Conservation (phyloP, 1,140 invertebrate species). For the Metopolophium dirhodum region DNA sequence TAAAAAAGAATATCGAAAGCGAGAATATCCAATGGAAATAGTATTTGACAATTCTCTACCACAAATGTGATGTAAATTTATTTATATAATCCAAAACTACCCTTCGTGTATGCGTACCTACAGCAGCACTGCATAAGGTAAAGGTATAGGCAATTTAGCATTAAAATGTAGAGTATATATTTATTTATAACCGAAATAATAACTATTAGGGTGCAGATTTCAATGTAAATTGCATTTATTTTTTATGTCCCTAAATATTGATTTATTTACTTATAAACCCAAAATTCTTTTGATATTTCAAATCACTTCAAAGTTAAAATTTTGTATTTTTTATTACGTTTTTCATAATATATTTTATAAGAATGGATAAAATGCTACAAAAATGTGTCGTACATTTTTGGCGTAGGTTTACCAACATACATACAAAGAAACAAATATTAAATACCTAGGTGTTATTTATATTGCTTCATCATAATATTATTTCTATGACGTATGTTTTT, state of each 20-base stretch:
- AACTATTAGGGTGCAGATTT: not conserved
- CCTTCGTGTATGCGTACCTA: not conserved
- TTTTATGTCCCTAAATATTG: not conserved
- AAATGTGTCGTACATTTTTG: too few relatives aligned
- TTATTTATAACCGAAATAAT: not conserved
- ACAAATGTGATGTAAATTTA: conserved; percentile 18
- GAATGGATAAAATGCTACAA: too few relatives aligned
- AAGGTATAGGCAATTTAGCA: not conserved
- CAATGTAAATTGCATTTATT: not conserved
- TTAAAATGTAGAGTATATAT: not conserved
- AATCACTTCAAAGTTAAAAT: not conserved
- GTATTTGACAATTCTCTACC: not conserved
- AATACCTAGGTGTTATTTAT: too few relatives aligned
- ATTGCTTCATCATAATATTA: too few relatives aligned
- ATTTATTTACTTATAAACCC: not conserved
- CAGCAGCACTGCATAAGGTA: not conserved
- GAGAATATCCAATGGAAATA: not conserved
- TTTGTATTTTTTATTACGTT: too few relatives aligned
- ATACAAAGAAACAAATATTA: too few relatives aligned
- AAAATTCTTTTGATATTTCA: not conserved
- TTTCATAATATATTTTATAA: too few relatives aligned
- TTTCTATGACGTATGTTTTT: too few relatives aligned
- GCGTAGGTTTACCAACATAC: too few relatives aligned
- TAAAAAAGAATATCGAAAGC: not conserved
- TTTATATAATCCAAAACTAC: conserved; percentile 11